Evolutionary conservation across 2,797 vertebrate genomes (phyloP), one percentile per base, ranked within the genome.

Genomic region (Helostoma temminkii): DNA sequence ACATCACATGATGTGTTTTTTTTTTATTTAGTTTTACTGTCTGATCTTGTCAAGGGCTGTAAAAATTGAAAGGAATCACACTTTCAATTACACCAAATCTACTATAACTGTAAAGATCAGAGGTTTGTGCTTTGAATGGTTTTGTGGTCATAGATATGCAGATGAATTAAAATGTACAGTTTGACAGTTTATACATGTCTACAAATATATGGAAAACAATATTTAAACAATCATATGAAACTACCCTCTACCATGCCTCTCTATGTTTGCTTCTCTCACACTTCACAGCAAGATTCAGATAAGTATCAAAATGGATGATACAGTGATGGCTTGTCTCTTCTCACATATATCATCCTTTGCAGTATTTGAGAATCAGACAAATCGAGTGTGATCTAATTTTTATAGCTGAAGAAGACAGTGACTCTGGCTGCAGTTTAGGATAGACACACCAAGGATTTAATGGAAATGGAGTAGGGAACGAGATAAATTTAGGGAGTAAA

Each of bases 361-460:
- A 12, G 2, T 11, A 5, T n/a, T 47, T 18, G 8, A 10, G 0
- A 66, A 18, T 12, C 10, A 15, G 37, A 11, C 19, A 5, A 32
- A 32, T 0, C 32, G 9, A 5, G 25, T 7, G 42, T 61, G 50
- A 42, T 26, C 19, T 65, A 5, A 21, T 25, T 26, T 62, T 46
- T 8, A 2, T 6, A 25, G 2, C 16, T 32, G 30, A 45, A 19
- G 34, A 30, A 34, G 47, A 64, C 30, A 18, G 14, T 34, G 43
- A 58, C 83, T 85, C 86, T 84, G 80, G 87, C 74, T 61, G 78
- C 78, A 86, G 86, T 71, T 87, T 22, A 74, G 73, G 83, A 90
- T 88, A 91, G 91, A 93, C 92, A 93, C 84, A 94, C 91, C 92
- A 92, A 93, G 92, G 91, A 83, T 88, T 60, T 12, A 11, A 88